Conservation (phyloP, 37 sponge, comb jelly and placozoan species). For the Dysidea cf. avara region DNA sequence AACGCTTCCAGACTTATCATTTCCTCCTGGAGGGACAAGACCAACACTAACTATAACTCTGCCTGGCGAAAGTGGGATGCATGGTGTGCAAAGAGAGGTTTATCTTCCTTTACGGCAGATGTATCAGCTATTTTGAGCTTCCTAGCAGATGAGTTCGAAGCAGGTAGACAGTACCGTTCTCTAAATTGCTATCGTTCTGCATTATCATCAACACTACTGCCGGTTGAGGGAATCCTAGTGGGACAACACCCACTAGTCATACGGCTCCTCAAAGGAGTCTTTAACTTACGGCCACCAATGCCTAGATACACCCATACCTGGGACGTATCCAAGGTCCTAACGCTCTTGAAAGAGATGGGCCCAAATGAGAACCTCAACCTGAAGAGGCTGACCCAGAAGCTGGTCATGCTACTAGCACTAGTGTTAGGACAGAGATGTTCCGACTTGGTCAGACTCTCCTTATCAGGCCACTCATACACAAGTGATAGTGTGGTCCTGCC, state of each 20-base stretch:
- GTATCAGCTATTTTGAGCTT: constrained; percentile 15
- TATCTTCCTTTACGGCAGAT: constrained; percentile 35
- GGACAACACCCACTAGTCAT: constrained; percentile 32
- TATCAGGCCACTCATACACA: too few species aligned
- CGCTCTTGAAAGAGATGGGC: too few species aligned
- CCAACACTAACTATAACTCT: background rate
- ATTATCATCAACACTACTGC: constrained; percentile 18
- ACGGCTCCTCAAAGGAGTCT: constrained; percentile 21
- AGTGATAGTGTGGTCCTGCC: too few species aligned
- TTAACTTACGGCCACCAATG: constrained; percentile 13
- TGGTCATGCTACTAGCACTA: too few species aligned
- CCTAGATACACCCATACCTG: constrained; percentile 21
- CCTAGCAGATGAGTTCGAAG: constrained; percentile 23
- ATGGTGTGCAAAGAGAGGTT: constrained; percentile 9
- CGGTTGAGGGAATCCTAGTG: constrained; percentile 10
- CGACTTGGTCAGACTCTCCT: too few species aligned
- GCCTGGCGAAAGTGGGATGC: background rate
- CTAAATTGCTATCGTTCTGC: constrained; percentile 4
- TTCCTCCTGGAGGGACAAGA: background rate
- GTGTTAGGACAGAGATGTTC: too few species aligned
- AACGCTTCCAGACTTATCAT: background rate
- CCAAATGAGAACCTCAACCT: too few species aligned
- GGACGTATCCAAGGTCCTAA: constrained; percentile 4
- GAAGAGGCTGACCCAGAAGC: background rate
- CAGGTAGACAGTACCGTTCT: background rate